A percentile compares a stretch with the other conserved stretches of the same genome.
These are phyloP conservation scores for Drosophila ezoana DNA, from an alignment of 2,888 invertebrate genomes.

Conservation along the genomic window DNA sequence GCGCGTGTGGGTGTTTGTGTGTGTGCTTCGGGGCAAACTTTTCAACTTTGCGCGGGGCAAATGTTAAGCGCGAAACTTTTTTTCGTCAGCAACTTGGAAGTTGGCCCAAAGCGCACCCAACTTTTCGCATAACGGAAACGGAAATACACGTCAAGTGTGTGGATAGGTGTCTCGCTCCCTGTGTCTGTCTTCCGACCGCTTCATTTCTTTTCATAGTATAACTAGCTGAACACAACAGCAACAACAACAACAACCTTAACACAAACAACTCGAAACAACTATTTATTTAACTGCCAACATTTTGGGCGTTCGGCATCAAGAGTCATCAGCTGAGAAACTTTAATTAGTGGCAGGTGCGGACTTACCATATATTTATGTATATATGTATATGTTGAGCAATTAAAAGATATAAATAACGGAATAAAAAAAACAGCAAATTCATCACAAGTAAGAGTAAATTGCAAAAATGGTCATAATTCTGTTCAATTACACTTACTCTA, in stretches of 20 bases:
- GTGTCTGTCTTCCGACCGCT: conserved; percentile 10
- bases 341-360: conserved; percentile 65
- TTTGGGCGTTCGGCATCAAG: conserved; percentile 52
- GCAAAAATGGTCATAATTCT: too few relatives aligned
- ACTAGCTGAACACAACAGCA: conserved; percentile 32
- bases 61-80: conserved; percentile 75
- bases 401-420: too few relatives aligned
- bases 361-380: conserved; percentile 22
- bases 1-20: conserved; percentile 19
- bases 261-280: conserved; percentile 58
- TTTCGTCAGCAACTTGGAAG: conserved; percentile 46
- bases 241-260: conserved; percentile 16
- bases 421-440: too few relatives aligned
- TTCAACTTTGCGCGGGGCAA: conserved; percentile 71
- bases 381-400: not conserved
- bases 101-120: conserved; percentile 56
- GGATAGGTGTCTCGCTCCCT: conserved; percentile 60
- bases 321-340: conserved; percentile 56
- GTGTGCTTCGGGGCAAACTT: conserved; percentile 59
- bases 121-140: conserved; percentile 80
- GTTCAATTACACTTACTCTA: too few relatives aligned
- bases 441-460: too few relatives aligned
- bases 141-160: conserved; percentile 78
- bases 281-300: conserved; percentile 69
- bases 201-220: conserved; percentile 47